Evolutionary conservation across 2,113 vertebrate species (phyloP).

Genomic region (Symphodus melops): DNA sequence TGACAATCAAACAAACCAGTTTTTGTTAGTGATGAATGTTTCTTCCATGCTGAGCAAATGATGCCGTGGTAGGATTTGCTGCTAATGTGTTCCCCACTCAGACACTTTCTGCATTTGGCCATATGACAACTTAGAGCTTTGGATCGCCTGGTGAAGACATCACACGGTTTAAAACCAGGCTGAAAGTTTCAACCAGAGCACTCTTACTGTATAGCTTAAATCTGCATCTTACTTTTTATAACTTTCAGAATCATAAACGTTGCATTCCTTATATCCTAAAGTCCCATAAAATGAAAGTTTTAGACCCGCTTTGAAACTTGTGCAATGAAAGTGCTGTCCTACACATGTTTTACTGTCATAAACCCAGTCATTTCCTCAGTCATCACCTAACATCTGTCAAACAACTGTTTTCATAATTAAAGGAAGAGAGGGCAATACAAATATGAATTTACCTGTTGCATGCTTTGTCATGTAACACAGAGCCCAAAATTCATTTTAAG

Average conservation of each 20-base stretch:
- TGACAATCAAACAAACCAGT: conserved; percentile 33
- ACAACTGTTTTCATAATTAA: too few relatives aligned
- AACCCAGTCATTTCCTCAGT: too few relatives aligned
- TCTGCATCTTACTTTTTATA: neutral
- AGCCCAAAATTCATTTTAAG: neutral
- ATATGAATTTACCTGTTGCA: neutral
- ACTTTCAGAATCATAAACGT: neutral
- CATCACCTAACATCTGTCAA: neutral
- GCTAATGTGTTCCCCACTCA: conserved; percentile 67
- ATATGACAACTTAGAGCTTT: conserved; percentile 59
- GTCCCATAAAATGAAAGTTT: neutral
- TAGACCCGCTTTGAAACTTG: neutral
- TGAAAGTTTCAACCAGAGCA: conserved; percentile 56
- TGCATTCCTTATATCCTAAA: neutral
- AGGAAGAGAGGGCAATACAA: neutral
- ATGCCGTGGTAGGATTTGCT: conserved; percentile 33
- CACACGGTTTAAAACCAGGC: conserved; percentile 61
- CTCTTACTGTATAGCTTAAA: conserved; percentile 2
- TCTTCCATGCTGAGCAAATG: conserved; percentile 28
- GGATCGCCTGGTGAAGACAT: conserved; percentile 67
- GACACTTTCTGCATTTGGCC: conserved; percentile 40
- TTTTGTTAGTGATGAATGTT: conserved; percentile 36
- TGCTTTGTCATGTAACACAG: neutral
- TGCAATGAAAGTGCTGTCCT: too few relatives aligned
- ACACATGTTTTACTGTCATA: neutral